A percentile compares a stretch with the other conserved stretches of the same genome.
These are phyloP conservation scores for Apis laboriosa DNA, from an alignment of 1,140 invertebrate species.

Conservation along the genomic window DNA sequence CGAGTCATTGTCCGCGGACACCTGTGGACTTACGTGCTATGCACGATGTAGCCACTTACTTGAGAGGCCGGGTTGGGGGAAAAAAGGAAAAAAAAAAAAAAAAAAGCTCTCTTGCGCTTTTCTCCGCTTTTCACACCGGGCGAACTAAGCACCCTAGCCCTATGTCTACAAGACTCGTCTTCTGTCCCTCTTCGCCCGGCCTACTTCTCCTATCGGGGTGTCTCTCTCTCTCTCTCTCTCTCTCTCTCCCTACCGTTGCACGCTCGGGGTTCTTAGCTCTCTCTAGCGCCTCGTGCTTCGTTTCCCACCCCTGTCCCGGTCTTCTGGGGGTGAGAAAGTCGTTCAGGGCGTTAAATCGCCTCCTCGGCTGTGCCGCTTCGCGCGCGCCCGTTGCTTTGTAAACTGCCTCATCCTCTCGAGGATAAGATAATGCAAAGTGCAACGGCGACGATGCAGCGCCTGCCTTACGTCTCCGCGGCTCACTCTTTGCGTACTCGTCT, in stretches of 20 bases:
- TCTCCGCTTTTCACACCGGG: constrained; percentile 69
- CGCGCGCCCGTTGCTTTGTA: constrained; percentile 46
- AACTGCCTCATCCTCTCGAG: constrained; percentile 31
- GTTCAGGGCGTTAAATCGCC: constrained; percentile 73
- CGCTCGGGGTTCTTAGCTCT: constrained; percentile 39
- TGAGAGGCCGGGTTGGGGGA: constrained; percentile 46
- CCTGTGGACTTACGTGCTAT: constrained; percentile 75
- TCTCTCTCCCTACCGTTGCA: background rate
- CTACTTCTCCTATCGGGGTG: background rate
- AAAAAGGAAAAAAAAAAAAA: constrained; percentile 59
- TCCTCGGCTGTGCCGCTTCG: constrained; percentile 39
- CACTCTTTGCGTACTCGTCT: background rate
- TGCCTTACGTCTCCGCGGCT: constrained; percentile 32
- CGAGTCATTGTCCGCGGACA: constrained; percentile 78
- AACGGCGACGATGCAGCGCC: background rate
- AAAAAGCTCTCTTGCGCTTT: constrained; percentile 72
- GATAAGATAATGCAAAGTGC: constrained; percentile 50
- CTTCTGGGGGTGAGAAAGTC: constrained; percentile 39
- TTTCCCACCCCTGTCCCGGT: constrained; percentile 1
- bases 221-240: constrained; percentile 13
- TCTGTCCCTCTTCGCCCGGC: constrained; percentile 31
- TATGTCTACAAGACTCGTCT: constrained; percentile 54
- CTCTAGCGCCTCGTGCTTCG: constrained; percentile 28
- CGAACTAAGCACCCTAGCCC: constrained; percentile 51
- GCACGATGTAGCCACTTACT: constrained; percentile 76